Conservation (phyloP, 2,113 vertebrate species). For the Leptobrachium leishanense region DNA sequence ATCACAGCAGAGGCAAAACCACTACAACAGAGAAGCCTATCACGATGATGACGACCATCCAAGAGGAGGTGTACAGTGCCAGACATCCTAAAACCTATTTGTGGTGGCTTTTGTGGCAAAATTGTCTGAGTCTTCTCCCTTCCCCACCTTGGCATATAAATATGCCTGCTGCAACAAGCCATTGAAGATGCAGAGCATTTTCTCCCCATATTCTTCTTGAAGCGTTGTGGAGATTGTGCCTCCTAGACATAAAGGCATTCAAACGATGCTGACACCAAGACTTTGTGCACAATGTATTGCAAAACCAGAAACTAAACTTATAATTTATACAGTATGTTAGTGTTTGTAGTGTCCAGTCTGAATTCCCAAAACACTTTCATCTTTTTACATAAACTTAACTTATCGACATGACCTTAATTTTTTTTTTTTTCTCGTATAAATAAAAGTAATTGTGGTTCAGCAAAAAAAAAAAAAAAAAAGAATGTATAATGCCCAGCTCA, state of each 20-base stretch:
- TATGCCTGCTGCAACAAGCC: neutral
- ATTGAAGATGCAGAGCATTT: conserved; percentile 2
- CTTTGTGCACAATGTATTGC: conserved; percentile 26
- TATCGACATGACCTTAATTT: too few species aligned
- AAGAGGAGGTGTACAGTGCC: conserved; percentile 90
- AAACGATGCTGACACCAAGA: neutral
- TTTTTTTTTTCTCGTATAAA: too few species aligned
- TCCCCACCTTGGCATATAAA: neutral
- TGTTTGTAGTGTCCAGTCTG: too few species aligned
- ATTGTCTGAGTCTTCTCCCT: too few species aligned
- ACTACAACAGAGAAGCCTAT: conserved; percentile 80
- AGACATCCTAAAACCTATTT: conserved; percentile 80
- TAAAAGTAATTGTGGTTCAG: too few species aligned
- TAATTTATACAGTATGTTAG: too few species aligned
- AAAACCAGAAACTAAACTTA: neutral
- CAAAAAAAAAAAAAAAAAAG: too few species aligned
- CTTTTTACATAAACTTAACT: too few species aligned
- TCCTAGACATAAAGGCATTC: conserved; percentile 2
- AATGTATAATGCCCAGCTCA: too few species aligned
- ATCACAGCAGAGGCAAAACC: conserved; percentile 74
- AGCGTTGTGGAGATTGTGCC: neutral
- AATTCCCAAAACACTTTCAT: too few species aligned
- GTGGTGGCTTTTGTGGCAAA: conserved; percentile 46
- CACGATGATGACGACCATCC: conserved; percentile 83
- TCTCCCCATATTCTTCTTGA: conserved; percentile 1